A percentile compares a stretch with the other conserved stretches of the same genome.
These are phyloP conservation scores for Perizoma affinitatum DNA, from an alignment of 2,888 invertebrate species.

Conservation along the genomic window DNA sequence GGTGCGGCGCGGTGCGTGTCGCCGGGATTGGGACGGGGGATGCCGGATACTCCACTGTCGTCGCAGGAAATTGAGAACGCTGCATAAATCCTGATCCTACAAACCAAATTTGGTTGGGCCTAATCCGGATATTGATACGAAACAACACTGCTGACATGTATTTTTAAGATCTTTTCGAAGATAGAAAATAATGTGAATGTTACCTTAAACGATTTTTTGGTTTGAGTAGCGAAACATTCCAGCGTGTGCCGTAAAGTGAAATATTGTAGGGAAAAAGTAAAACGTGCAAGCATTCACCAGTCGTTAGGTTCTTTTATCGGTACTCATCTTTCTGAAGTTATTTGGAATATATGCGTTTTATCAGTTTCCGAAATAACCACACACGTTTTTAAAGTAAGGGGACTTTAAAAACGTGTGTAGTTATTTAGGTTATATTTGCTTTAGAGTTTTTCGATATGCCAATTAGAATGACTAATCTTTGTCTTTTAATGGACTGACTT, in stretches of 20 bases:
- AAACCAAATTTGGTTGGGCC: slow-evolving; percentile 81
- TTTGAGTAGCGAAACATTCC: slow-evolving; percentile 38
- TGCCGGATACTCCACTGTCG: slow-evolving; percentile 79
- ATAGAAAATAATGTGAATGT: slow-evolving; percentile 18
- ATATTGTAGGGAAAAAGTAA: slow-evolving; percentile 76
- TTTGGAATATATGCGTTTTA: neutral
- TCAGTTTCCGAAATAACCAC: too few species aligned
- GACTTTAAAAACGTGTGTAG: too few species aligned
- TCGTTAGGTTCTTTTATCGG: slow-evolving; percentile 43
- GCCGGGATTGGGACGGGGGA: slow-evolving; percentile 47
- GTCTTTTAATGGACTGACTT: too few species aligned
- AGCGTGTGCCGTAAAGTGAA: slow-evolving; percentile 67
- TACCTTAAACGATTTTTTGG: slow-evolving; percentile 28
- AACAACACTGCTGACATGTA: slow-evolving; percentile 65
- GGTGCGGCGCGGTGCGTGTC: slow-evolving; percentile 32
- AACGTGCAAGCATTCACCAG: slow-evolving; percentile 72
- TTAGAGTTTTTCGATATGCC: too few species aligned
- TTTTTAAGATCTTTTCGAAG: slow-evolving; percentile 54
- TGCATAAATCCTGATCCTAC: slow-evolving; percentile 82
- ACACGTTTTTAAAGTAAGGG: too few species aligned
- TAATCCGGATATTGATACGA: slow-evolving; percentile 83
- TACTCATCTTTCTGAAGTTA: slow-evolving; percentile 9
- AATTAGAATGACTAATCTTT: too few species aligned
- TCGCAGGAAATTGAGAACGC: slow-evolving; percentile 83
- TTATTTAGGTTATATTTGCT: too few species aligned